phyloP scores from a whole-genome alignment of 2,113 vertebrate species.

The Onychostoma macrolepis region DNA sequence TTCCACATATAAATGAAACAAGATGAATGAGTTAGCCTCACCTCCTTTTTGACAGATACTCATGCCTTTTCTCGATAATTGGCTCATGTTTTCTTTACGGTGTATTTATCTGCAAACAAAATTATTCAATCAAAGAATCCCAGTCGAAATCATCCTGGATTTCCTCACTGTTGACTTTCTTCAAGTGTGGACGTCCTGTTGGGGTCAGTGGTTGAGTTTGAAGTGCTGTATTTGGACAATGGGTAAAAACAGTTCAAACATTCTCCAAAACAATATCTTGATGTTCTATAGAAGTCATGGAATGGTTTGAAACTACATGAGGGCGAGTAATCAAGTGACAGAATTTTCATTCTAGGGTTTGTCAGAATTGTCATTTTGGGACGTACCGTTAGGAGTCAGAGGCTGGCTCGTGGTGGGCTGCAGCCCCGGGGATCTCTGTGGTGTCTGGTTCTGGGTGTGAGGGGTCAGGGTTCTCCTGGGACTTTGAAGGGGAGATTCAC shows the following conservation, averaged over 20 bases:
- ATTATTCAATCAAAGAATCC: conserved; percentile 77
- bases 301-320: background rate
- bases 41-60: background rate
- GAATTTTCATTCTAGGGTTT: background rate
- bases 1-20: background rate
- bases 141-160: conserved; percentile 82
- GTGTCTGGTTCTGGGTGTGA: conserved; percentile 60
- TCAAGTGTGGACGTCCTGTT: conserved; percentile 69
- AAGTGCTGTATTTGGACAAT: conserved; percentile 56
- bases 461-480: conserved; percentile 63
- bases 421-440: conserved; percentile 61
- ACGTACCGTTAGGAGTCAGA: conserved; percentile 65
- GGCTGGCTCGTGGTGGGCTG: conserved; percentile 59
- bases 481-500: conserved; percentile 52
- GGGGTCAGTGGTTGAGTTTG: conserved; percentile 66
- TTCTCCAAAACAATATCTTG: background rate
- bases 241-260: background rate
- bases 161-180: conserved; percentile 79
- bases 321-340: background rate
- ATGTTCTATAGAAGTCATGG: background rate
- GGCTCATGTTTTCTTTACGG: background rate
- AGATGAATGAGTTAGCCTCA: background rate
- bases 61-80: background rate
- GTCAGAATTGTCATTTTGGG: too few relatives aligned
- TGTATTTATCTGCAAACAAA: background rate